Conservation (phyloP, 1,140 invertebrate species). For the Mamestra configurata region DNA sequence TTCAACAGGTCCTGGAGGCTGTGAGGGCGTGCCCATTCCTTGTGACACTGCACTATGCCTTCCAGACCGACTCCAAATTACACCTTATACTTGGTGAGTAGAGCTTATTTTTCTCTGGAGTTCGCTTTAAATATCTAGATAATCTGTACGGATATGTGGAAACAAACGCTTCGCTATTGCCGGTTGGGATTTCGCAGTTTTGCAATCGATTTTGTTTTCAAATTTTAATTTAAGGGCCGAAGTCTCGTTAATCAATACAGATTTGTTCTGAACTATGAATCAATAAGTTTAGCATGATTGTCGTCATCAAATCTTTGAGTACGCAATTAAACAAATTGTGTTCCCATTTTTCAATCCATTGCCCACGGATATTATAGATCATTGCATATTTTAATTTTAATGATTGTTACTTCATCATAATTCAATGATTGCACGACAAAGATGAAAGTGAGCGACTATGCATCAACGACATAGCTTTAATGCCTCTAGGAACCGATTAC, state of each 20-base stretch:
- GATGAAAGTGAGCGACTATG: not conserved
- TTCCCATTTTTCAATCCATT: not conserved
- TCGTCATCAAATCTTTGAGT: not conserved
- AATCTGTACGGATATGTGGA: not conserved
- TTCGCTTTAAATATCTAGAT: not conserved
- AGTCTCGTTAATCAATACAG: not conserved
- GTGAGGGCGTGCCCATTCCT: slow-evolving; percentile 96
- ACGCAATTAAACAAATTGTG: not conserved
- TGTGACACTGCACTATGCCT: slow-evolving; percentile 97
- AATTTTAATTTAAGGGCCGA: too few species aligned
- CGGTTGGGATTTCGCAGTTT: not conserved
- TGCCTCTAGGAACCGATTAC: not conserved
- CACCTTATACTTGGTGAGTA: slow-evolving; percentile 96
- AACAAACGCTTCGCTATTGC: not conserved
- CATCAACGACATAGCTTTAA: not conserved
- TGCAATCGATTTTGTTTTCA: not conserved
- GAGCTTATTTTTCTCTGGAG: slow-evolving; percentile 11
- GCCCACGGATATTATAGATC: not conserved
- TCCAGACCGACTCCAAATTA: slow-evolving; percentile 97
- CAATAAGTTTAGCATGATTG: not conserved
- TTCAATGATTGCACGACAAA: not conserved
- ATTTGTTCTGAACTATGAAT: not conserved
- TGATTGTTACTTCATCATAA: not conserved
- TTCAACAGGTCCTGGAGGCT: slow-evolving; percentile 93
- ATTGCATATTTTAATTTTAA: not conserved